Evolutionary conservation across 2,113 vertebrate genomes (phyloP).

Genomic region (Lamprologus speciosus): DNA sequence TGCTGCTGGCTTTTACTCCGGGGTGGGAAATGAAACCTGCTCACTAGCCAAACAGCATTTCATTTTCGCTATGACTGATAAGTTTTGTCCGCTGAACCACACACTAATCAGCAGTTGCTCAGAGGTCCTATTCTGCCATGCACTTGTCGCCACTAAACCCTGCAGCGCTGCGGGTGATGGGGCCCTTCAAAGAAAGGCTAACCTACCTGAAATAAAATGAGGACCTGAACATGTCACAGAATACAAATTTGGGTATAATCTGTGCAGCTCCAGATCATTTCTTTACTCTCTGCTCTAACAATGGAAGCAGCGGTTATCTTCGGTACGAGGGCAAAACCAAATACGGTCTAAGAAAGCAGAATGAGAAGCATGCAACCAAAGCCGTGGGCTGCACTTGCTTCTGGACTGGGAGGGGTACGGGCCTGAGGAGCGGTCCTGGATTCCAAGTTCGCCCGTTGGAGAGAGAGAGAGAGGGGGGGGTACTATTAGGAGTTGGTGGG

Average conservation of each 20-base stretch:
- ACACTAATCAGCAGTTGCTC: background rate
- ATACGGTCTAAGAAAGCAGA: background rate
- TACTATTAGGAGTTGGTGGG: too few species aligned
- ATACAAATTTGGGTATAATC: slow-evolving; percentile 3
- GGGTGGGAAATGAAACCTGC: slow-evolving; percentile 22
- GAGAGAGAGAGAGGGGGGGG: too few species aligned
- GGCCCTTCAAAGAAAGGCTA: background rate
- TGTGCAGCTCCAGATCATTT: background rate
- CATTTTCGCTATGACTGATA: background rate
- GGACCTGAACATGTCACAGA: background rate
- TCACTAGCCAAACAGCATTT: slow-evolving; percentile 12
- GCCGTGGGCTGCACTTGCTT: background rate
- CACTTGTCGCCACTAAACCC: background rate
- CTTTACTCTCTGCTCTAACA: background rate
- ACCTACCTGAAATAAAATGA: background rate
- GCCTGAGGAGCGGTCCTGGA: background rate
- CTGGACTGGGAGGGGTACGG: background rate
- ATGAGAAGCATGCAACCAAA: background rate
- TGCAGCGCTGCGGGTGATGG: background rate
- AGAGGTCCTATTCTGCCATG: background rate
- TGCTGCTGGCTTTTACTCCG: background rate
- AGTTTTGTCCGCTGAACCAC: background rate
- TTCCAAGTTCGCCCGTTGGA: rapidly evolving
- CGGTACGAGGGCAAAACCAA: background rate
- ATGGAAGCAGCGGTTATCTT: background rate